Evolutionary conservation across 2,797 vertebrate genomes (phyloP).

Genomic region (Peromyscus attwateri): DNA sequence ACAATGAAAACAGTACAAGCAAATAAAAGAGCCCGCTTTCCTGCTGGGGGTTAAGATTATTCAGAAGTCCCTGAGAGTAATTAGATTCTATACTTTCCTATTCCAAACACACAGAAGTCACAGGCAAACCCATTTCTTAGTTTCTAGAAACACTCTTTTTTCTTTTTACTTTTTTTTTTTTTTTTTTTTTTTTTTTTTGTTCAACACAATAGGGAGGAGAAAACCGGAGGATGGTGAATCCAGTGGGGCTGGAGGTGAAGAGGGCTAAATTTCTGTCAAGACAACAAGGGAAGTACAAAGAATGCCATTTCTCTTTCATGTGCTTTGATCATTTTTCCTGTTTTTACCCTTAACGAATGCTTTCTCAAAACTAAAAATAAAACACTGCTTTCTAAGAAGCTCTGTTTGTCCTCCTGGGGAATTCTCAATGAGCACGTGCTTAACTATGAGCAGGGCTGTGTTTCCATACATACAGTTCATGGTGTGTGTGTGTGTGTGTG

Average conservation of each 20-base stretch:
- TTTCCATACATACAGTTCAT: constrained; percentile 12
- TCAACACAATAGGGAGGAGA: constrained; percentile 75
- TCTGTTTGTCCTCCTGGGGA: constrained; percentile 56
- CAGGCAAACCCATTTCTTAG: constrained; percentile 65
- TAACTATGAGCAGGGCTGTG: not conserved
- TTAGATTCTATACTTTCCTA: constrained; percentile 51
- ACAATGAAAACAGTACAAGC: not conserved
- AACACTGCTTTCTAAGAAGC: constrained; percentile 67
- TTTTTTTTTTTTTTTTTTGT: constrained; percentile 20
- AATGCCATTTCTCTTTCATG: constrained; percentile 78
- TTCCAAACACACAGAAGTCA: constrained; percentile 75
- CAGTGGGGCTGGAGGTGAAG: constrained; percentile 77
- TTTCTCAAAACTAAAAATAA: constrained; percentile 80
- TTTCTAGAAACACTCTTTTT: constrained; percentile 57
- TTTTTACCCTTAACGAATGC: constrained; percentile 79
- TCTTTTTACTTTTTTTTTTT: not conserved
- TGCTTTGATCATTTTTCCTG: constrained; percentile 79
- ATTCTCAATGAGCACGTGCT: constrained; percentile 52
- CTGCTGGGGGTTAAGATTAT: constrained; percentile 48
- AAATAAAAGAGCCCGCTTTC: not conserved
- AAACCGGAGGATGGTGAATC: constrained; percentile 74
- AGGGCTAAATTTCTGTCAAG: constrained; percentile 78
- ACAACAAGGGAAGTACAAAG: constrained; percentile 81
- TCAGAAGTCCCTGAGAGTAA: constrained; percentile 72
- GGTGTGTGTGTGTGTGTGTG: not conserved